Conservation (phyloP, 2,797 vertebrate genomes). For the Artibeus jamaicensis region DNA sequence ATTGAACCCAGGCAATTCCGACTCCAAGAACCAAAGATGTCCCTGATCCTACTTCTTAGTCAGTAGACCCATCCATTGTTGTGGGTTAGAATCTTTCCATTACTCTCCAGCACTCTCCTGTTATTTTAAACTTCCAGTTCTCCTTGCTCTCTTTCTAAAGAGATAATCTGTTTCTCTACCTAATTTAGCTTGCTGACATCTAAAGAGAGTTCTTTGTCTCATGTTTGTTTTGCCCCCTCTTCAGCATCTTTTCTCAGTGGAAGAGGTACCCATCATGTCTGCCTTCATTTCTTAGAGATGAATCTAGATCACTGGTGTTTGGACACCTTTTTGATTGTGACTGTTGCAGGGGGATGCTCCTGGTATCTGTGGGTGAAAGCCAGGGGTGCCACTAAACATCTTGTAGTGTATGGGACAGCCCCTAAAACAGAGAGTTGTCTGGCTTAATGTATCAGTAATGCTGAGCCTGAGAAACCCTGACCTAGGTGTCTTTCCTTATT, state of each 20-base stretch:
- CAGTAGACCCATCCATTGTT: background rate
- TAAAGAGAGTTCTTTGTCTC: background rate
- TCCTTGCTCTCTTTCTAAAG: background rate
- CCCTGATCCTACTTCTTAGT: background rate
- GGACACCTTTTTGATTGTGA: background rate
- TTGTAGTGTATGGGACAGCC: background rate
- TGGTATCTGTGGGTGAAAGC: background rate
- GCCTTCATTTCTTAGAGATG: background rate
- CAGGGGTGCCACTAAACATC: background rate
- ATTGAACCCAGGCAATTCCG: background rate
- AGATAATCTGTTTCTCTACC: background rate
- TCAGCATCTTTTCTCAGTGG: background rate
- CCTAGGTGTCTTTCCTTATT: background rate
- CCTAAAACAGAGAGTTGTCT: background rate
- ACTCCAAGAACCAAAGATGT: background rate
- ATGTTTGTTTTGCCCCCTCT: background rate
- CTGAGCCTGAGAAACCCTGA: background rate
- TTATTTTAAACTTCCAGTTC: constrained; percentile 7
- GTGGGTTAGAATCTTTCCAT: background rate
- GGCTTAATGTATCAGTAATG: background rate
- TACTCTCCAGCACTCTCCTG: background rate
- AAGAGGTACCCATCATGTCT: background rate
- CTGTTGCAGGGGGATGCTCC: background rate
- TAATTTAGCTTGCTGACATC: background rate
- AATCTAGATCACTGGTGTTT: background rate